Evolutionary conservation across 2,888 invertebrate species (phyloP), one percentile per base, ranked within the genome.

Genomic region (Polymixis flavicincta): DNA sequence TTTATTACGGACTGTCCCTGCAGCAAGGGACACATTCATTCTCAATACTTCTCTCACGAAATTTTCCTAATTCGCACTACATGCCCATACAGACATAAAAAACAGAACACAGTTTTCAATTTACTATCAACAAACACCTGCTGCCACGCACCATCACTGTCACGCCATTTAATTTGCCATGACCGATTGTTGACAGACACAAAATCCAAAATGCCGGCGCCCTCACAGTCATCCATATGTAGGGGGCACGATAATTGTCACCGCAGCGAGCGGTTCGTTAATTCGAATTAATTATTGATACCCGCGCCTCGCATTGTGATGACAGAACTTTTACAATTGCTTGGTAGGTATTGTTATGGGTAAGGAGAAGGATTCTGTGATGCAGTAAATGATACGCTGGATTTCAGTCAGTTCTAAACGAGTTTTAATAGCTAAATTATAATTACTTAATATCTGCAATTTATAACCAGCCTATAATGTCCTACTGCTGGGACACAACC

Each of bases 271-370:
- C 63, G 83, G 84, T 82, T 87, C 76, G 83, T 87, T 88, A 85
- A 88, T 86, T 83, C 79, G 68, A 78, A 80, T 88, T 84, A 87
- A 86, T 85, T 85, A 83, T 86, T 80, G 78, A 78, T 69, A 78
- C 55, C 63, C 65, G 74, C 74, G 74, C 59, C 42, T n/a, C 68
- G 63, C 69, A 65, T 67, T 72, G 57, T 75, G 75, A 63, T 76
- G 75, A 72, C 55, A 84, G 70, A 32, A 68, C 74, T 72, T 77
- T 71, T 54, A 67, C 52, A 60, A 57, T 22, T n/a, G 17, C 19
- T 11, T 22, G 59, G 1, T 28, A 22, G 2, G 13, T 52, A 28
- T 65, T n/a, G 22, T 28, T 45, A 72, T 52, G 25, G 4, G 8
- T 42, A 25, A 11, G 7, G n/a, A 6, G 17, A 9, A n/a, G 25